phyloP scores from a whole-genome alignment of 2,113 vertebrate species.

The Psophia crepitans region DNA sequence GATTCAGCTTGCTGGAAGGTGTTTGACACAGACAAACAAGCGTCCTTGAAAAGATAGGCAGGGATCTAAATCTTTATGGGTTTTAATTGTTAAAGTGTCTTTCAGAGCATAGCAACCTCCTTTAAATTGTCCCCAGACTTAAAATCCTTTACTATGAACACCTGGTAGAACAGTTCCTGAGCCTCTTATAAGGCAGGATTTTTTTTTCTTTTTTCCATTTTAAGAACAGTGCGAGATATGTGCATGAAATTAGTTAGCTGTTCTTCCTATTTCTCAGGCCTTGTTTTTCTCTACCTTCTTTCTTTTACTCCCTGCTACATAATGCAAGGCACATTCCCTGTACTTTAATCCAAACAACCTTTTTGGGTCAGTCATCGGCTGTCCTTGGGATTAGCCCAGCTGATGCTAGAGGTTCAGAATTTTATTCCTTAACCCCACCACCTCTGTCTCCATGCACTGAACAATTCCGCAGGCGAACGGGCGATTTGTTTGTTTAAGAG shows the following conservation, averaged over 20 bases:
- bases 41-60: not conserved
- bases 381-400: not conserved
- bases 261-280: not conserved
- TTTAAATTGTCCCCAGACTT: not conserved
- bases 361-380: not conserved
- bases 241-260: not conserved
- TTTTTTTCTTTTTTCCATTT: not conserved
- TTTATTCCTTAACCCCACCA: not conserved
- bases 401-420: not conserved
- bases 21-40: not conserved
- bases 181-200: not conserved
- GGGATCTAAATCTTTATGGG: not conserved
- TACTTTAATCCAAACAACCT: constrained; percentile 1
- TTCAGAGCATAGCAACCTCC: not conserved
- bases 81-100: not conserved
- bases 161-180: not conserved
- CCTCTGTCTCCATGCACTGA: not conserved
- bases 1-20: constrained; percentile 23
- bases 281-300: not conserved
- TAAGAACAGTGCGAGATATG: not conserved
- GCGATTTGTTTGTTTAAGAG: not conserved
- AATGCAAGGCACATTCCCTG: not conserved
- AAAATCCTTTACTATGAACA: not conserved
- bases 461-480: not conserved
- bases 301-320: not conserved